These are phyloP conservation scores for Malachius bipustulatus DNA, from an alignment of 2,888 invertebrate genomes.

Conservation along the genomic window DNA sequence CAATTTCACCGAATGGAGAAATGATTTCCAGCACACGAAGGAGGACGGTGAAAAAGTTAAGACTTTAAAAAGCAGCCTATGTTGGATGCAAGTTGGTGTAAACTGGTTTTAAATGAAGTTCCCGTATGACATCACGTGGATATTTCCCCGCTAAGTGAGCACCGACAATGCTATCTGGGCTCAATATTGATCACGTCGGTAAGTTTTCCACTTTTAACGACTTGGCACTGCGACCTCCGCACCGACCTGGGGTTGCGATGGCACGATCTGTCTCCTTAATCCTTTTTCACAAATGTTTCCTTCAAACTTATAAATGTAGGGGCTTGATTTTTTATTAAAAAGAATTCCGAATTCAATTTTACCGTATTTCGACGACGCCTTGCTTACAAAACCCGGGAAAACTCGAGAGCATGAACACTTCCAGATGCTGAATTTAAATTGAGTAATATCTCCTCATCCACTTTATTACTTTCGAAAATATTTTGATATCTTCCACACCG, in stretches of 20 bases:
- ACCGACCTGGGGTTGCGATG: constrained; percentile 13
- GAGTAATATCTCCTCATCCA: constrained; percentile 24
- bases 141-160: too few relatives aligned
- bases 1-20: too few relatives aligned
- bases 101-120: too few relatives aligned
- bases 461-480: constrained; percentile 10
- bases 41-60: too few relatives aligned
- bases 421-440: constrained; percentile 23
- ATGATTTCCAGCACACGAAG: too few relatives aligned
- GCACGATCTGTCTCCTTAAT: constrained; percentile 22
- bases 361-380: constrained; percentile 6
- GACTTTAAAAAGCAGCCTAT: too few relatives aligned
- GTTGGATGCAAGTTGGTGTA: too few relatives aligned
- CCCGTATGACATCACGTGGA: too few relatives aligned
- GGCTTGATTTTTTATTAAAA: constrained; percentile 20
- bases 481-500: too few relatives aligned
- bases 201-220: constrained; percentile 21
- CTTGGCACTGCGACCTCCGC: constrained; percentile 17
- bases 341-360: constrained; percentile 16
- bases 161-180: too few relatives aligned
- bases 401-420: constrained; percentile 14
- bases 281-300: constrained; percentile 23
- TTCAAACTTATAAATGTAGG: constrained; percentile 23
- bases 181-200: constrained; percentile 7
- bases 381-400: constrained; percentile 3